Base-by-base conservation (phyloP, 2,113 vertebrate genomes). In the Zosterops lateralis region DNA sequence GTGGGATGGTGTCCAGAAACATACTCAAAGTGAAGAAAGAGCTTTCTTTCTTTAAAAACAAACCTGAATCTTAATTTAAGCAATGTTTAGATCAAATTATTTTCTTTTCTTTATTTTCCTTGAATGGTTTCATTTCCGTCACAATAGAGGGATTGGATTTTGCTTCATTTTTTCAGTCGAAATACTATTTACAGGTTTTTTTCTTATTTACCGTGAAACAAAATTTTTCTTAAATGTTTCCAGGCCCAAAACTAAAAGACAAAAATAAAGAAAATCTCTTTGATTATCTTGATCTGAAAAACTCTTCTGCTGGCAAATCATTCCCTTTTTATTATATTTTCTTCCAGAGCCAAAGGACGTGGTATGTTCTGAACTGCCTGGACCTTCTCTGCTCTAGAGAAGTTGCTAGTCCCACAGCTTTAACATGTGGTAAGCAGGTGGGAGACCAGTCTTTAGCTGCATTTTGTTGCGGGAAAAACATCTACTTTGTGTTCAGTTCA, bases 11-110 rank as follows among this genome's bases (percentile, higher is more conserved):
- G 86, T 89, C 94, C 96, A 96, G 96, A 97, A 93, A 90, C 34
- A 82, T 51, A 84, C 44, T 96, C 83, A 76, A 54, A 89, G 73
- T 51, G 71, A 96, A 34, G 80, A 92, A 87, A 89, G 80, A 96
- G 66, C 89, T 96, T 94, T 95, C 82, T 96, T 95, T 89, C 93
- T 96, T 77, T 96, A 89, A 94, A 97, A 97, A 97, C 92, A 97
- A 98, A 96, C 85, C 58, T 89, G 84, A 84, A 89, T 95, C 95
- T 96, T 96, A 95, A 97, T 96, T 96, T 95, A 97, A 92, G 79
- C 73, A 91, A 95, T 92, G 91, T 92, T 97, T 85, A 83, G 50
- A 54, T 90, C 42, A 91, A 96, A 93, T 89, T 90, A 58, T 95
- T 97, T 97, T 95, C 88, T 76, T 97, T 94, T 90, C 78, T 92